Percentiles rank a stretch among this genome's conserved stretches.
Conservation (phyloP, 2,797 vertebrate species). For the Sebastes vulpes region DNA sequence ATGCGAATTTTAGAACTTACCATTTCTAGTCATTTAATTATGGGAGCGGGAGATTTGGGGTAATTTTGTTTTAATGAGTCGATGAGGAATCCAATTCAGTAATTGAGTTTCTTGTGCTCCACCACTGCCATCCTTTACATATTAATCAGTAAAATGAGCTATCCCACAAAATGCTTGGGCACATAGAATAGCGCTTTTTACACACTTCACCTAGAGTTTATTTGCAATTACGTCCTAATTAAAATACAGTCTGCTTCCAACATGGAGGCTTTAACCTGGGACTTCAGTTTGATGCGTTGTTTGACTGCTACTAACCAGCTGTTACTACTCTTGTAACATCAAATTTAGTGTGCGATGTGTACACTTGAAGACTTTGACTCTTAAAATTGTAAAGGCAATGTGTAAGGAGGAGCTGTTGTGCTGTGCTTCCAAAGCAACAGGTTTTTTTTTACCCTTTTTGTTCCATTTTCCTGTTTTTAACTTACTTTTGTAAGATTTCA, state of each 20-base stretch:
- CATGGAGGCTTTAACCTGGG: background rate
- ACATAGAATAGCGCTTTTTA: background rate
- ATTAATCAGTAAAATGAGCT: background rate
- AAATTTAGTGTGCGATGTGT: background rate
- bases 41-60: background rate
- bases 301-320: background rate
- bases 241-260: background rate
- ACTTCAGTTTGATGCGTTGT: background rate
- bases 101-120: background rate
- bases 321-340: background rate
- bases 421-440: background rate
- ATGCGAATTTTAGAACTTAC: background rate
- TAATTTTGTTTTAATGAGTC: background rate
- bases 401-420: background rate
- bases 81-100: background rate
- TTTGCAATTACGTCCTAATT: background rate
- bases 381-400: background rate
- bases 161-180: background rate
- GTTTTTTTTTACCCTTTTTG: background rate
- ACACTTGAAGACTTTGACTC: background rate
- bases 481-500: background rate
- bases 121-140: background rate
- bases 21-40: background rate
- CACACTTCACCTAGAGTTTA: background rate
- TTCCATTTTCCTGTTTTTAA: background rate